phyloP scores from a whole-genome alignment of 2,888 invertebrate genomes.

The Priocnemis perturbator region DNA sequence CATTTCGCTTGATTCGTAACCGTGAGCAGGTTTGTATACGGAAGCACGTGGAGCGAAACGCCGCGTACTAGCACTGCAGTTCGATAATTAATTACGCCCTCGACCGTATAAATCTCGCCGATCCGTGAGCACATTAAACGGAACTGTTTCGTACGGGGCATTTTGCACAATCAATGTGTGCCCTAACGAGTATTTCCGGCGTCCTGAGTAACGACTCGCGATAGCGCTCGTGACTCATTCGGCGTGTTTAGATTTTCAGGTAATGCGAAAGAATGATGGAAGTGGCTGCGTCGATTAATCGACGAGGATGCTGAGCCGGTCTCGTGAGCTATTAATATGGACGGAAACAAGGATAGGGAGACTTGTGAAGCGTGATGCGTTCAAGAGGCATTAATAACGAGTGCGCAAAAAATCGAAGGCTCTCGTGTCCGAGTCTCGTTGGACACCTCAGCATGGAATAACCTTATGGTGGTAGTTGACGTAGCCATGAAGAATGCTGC shows the following conservation, averaged over 20 bases:
- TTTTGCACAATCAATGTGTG: conserved; percentile 46
- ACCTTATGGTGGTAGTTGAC: conserved; percentile 41
- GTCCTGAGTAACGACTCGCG: conserved; percentile 44
- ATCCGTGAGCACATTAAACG: conserved; percentile 41
- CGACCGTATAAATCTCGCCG: conserved; percentile 42
- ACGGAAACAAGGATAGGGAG: too few relatives aligned
- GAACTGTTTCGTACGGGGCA: conserved; percentile 38
- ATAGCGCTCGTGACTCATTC: conserved; percentile 32
- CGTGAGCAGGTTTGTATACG: conserved; percentile 28
- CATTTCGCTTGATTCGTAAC: not conserved
- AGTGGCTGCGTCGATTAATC: too few relatives aligned
- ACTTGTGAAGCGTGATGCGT: not conserved
- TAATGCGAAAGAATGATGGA: conserved; percentile 32
- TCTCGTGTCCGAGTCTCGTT: too few relatives aligned
- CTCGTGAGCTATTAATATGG: too few relatives aligned
- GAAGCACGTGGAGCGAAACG: conserved; percentile 25
- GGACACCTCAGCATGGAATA: not conserved
- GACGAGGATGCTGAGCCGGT: too few relatives aligned
- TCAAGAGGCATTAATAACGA: not conserved
- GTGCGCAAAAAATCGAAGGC: too few relatives aligned
- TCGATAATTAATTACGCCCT: conserved; percentile 49
- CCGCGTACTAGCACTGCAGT: not conserved
- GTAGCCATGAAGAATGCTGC: conserved; percentile 54
- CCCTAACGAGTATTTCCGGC: conserved; percentile 45
- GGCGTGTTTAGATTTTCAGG: conserved; percentile 15